A percentile compares a stretch with the other conserved stretches of the same genome.
Conservation (phyloP, 1,140 invertebrate species). For the Heliconius hewitsoni region DNA sequence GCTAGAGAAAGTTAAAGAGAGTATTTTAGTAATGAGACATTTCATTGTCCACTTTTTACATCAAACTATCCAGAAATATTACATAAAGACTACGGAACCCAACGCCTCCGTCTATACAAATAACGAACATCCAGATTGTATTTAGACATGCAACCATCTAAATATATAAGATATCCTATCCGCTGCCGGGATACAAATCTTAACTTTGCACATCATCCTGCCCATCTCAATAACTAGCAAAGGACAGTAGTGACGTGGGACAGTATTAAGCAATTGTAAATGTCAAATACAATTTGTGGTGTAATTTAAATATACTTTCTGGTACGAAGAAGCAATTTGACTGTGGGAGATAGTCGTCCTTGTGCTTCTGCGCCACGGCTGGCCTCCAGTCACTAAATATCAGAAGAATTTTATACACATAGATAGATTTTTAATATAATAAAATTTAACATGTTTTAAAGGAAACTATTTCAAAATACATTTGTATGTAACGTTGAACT, state of each 20-base stretch:
- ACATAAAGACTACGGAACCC: too few relatives aligned
- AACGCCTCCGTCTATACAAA: too few relatives aligned
- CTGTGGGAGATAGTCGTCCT: background rate
- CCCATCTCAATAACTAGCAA: constrained; percentile 15
- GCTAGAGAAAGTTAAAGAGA: background rate
- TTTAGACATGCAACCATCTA: too few relatives aligned
- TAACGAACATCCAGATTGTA: too few relatives aligned
- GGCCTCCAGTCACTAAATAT: background rate
- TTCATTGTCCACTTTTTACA: background rate
- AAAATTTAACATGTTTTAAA: background rate
- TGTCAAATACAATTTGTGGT: constrained; percentile 46
- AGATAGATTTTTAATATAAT: background rate
- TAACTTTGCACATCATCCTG: background rate
- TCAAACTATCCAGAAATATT: too few relatives aligned
- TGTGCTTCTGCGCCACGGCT: too few relatives aligned
- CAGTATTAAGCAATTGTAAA: constrained; percentile 42
- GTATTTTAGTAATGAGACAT: background rate
- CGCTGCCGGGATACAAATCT: background rate
- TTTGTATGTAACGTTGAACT: background rate
- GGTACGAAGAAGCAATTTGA: constrained; percentile 1
- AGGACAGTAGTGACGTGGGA: constrained; percentile 25
- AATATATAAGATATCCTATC: background rate
- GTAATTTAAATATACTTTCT: constrained; percentile 19
- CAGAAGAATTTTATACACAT: background rate
- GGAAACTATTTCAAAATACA: background rate